These are phyloP conservation scores for Drosophila birchii DNA, from an alignment of 2,888 invertebrate genomes.

Conservation along the genomic window DNA sequence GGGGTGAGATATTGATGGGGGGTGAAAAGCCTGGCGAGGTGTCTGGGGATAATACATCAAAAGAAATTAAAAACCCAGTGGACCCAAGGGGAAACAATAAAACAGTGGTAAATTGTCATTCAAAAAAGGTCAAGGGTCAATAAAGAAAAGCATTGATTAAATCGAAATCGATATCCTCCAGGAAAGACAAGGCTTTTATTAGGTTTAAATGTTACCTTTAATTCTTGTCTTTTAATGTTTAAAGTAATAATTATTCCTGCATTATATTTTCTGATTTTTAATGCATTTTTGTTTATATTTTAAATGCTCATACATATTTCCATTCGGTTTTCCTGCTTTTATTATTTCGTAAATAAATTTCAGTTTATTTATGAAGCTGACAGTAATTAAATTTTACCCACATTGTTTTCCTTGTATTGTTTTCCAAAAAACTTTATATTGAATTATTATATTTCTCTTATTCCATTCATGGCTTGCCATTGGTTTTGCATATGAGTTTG, in stretches of 20 bases:
- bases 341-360: background rate
- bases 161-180: background rate
- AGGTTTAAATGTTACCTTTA: too few relatives aligned
- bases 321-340: background rate
- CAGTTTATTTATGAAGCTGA: constrained; percentile 1
- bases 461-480: background rate
- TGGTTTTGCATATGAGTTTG: constrained; percentile 1
- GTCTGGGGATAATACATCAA: constrained; percentile 65
- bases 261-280: background rate
- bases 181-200: background rate
- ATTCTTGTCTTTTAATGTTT: background rate
- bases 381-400: background rate
- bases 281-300: background rate
- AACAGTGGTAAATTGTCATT: constrained; percentile 21
- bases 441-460: background rate
- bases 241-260: background rate
- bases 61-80: constrained; percentile 75
- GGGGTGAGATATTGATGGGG: background rate
- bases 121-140: constrained; percentile 6
- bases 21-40: constrained; percentile 20
- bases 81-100: constrained; percentile 8
- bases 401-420: constrained; percentile 6
- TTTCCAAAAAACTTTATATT: constrained; percentile 13
- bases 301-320: background rate
- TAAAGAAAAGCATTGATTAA: background rate